Evolutionary conservation across 2,113 vertebrate species (phyloP).

Genomic region (Castor canadensis): DNA sequence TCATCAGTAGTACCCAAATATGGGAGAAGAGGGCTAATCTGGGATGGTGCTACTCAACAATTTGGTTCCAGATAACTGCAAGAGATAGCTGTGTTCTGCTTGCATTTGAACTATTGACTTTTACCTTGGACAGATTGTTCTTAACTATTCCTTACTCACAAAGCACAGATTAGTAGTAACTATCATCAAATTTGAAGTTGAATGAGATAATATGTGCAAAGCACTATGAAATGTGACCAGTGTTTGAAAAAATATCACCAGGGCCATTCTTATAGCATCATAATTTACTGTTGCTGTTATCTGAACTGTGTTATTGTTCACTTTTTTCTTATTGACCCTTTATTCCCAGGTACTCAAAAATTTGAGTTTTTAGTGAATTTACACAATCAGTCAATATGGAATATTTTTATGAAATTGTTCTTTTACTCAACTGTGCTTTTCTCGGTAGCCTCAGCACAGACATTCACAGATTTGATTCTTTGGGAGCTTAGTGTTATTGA

Average conservation of each 20-base stretch:
- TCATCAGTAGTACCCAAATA: accelerated
- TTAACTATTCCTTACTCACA: background rate
- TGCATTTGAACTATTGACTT: background rate
- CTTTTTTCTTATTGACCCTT: background rate
- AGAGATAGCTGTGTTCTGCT: background rate
- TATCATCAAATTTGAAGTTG: background rate
- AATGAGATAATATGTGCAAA: background rate
- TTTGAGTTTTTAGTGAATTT: background rate
- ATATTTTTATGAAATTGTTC: background rate
- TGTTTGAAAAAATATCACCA: background rate
- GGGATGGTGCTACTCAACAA: accelerated
- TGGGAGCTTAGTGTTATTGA: background rate
- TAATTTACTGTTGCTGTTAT: background rate
- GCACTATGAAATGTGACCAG: background rate
- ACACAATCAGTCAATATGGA: background rate
- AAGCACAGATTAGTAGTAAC: background rate
- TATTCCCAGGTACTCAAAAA: background rate
- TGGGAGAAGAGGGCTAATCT: background rate
- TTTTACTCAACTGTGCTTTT: background rate
- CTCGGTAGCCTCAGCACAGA: background rate
- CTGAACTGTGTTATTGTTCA: background rate
- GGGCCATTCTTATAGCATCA: background rate
- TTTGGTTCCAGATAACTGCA: background rate
- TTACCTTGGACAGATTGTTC: background rate
- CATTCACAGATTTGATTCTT: background rate